phyloP scores from a whole-genome alignment of 2,113 vertebrate species.

The Ceyx margarethae region DNA sequence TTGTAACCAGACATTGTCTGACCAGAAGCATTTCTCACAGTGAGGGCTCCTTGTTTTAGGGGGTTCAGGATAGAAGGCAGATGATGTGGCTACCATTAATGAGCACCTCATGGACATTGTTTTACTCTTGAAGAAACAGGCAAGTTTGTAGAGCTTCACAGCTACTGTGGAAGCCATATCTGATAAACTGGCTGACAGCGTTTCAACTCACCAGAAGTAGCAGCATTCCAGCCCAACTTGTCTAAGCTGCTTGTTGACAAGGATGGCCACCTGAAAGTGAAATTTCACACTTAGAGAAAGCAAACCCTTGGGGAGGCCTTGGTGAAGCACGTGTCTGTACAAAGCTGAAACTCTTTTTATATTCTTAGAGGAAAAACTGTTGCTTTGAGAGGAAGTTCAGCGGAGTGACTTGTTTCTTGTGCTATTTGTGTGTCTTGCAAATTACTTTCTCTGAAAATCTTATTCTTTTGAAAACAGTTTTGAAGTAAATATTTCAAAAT shows the following conservation, averaged over 20 bases:
- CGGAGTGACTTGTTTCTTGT: not conserved
- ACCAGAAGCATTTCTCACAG: not conserved
- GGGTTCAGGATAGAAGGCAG: not conserved
- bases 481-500: not conserved
- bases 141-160: not conserved
- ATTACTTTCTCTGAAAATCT: not conserved
- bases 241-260: not conserved
- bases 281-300: not conserved
- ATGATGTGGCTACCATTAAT: not conserved
- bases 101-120: not conserved
- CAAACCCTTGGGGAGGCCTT: not conserved
- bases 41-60: not conserved
- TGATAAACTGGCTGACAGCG: not conserved
- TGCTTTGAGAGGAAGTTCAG: not conserved
- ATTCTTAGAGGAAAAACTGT: not conserved
- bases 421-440: not conserved
- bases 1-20: not conserved
- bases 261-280: not conserved
- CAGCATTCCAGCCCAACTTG: not conserved
- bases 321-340: not conserved
- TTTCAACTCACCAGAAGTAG: not conserved
- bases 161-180: not conserved
- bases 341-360: not conserved
- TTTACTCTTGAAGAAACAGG: not conserved
- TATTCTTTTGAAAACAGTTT: not conserved